Conservation (phyloP, 1,140 invertebrate species). For the Theocolax elegans region DNA sequence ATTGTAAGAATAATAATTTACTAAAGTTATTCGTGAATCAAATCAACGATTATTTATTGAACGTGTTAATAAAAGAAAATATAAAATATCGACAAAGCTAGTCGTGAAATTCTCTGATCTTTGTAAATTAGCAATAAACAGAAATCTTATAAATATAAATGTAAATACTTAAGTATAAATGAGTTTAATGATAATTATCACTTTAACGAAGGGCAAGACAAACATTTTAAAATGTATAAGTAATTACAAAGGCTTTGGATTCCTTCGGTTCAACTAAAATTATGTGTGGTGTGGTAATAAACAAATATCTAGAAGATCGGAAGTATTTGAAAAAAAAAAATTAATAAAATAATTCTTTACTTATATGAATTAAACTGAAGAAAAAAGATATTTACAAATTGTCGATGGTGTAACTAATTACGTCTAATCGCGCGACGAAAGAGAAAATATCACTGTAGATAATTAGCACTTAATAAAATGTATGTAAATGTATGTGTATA, state of each 20-base stretch:
- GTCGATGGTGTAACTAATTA: neutral
- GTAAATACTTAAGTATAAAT: slow-evolving; percentile 23
- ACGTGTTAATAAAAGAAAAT: too few relatives aligned
- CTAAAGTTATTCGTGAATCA: too few relatives aligned
- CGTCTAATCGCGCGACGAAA: neutral
- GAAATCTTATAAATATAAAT: slow-evolving; percentile 7
- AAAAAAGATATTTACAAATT: neutral
- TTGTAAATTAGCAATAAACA: slow-evolving; percentile 34
- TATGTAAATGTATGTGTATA: slow-evolving; percentile 56
- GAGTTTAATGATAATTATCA: slow-evolving; percentile 17
- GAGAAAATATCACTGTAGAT: slow-evolving; percentile 65
- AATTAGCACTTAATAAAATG: slow-evolving; percentile 59
- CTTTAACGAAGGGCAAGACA: neutral
- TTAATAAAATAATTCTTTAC: neutral
- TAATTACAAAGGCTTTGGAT: slow-evolving; percentile 6
- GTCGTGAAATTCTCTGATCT: neutral
- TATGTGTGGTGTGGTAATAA: neutral
- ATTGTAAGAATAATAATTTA: too few relatives aligned
- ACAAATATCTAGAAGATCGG: neutral
- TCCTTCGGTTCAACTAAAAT: slow-evolving; percentile 2
- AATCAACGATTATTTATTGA: too few relatives aligned
- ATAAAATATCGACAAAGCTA: slow-evolving; percentile 24
- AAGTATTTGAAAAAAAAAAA: neutral
- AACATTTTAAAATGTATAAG: neutral
- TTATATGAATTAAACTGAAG: neutral